A percentile compares a stretch with the other conserved stretches of the same genome.
phyloP scores from a whole-genome alignment of 92 coral and sea anemone species.

The Parazoanthus darwini region DNA sequence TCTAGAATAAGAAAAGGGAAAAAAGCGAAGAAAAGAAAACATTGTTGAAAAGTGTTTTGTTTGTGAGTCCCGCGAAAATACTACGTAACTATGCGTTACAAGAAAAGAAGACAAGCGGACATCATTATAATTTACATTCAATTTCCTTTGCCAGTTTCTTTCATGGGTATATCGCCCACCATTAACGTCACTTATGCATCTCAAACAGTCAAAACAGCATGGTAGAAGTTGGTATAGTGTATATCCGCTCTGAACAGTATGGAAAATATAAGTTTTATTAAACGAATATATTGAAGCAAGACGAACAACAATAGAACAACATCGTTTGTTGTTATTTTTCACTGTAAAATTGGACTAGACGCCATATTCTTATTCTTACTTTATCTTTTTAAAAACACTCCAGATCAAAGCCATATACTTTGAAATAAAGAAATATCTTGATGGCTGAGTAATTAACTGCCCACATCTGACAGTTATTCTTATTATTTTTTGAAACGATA shows the following conservation, averaged over 20 bases:
- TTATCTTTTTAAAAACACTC: too few relatives aligned
- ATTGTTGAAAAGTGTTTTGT: too few relatives aligned
- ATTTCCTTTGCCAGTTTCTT: neutral
- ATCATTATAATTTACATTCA: neutral
- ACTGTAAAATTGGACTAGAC: too few relatives aligned
- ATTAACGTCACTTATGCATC: too few relatives aligned
- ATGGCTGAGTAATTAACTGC: neutral
- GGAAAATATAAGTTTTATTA: neutral
- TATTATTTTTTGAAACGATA: too few relatives aligned
- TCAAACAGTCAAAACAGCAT: neutral
- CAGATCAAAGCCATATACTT: too few relatives aligned
- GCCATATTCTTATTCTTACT: too few relatives aligned
- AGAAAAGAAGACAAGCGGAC: too few relatives aligned
- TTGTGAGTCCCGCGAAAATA: too few relatives aligned
- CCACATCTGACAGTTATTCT: too few relatives aligned
- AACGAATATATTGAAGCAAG: neutral
- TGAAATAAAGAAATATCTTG: neutral
- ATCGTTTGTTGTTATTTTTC: neutral
- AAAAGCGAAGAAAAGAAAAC: too few relatives aligned
- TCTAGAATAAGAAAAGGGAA: too few relatives aligned
- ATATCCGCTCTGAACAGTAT: neutral
- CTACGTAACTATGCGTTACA: neutral
- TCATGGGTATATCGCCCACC: neutral
- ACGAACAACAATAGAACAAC: neutral
- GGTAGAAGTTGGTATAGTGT: neutral